Conservation (phyloP, 2,113 vertebrate genomes). For the Onychorhynchus coronatus region DNA sequence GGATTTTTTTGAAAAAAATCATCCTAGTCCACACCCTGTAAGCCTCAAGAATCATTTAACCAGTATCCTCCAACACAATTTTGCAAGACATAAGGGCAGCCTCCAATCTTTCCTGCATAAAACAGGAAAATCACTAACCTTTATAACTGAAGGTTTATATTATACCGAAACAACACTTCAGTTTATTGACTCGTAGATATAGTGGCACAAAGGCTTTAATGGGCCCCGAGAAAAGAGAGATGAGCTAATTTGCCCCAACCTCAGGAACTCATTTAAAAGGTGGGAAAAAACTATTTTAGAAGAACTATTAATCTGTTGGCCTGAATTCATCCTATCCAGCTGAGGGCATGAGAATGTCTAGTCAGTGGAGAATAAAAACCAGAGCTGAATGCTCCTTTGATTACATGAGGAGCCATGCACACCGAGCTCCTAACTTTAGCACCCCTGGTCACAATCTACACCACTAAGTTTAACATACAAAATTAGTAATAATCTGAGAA, state of each 20-base stretch:
- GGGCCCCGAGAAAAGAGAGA: background rate
- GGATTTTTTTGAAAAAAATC: rapidly evolving
- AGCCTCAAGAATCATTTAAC: background rate
- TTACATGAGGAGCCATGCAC: rapidly evolving
- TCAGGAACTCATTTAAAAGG: background rate
- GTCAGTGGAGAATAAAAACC: background rate
- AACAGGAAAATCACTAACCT: background rate
- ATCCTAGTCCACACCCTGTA: background rate
- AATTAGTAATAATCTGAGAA: background rate
- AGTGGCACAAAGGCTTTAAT: background rate
- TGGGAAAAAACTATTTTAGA: background rate
- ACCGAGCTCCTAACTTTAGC: background rate
- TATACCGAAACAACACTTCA: background rate
- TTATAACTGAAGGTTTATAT: background rate
- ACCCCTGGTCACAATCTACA: background rate
- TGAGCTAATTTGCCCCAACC: background rate
- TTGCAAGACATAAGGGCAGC: background rate
- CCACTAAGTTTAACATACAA: background rate
- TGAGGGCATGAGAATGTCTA: background rate
- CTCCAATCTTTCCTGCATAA: background rate
- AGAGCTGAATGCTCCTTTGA: background rate
- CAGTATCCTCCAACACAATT: background rate
- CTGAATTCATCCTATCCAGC: background rate
- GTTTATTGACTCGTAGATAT: background rate
- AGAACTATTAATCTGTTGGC: background rate